A percentile compares a stretch with the other conserved stretches of the same genome.
Evolutionary conservation across 2,888 invertebrate species (phyloP).

Genomic region (Phengaris arion): DNA sequence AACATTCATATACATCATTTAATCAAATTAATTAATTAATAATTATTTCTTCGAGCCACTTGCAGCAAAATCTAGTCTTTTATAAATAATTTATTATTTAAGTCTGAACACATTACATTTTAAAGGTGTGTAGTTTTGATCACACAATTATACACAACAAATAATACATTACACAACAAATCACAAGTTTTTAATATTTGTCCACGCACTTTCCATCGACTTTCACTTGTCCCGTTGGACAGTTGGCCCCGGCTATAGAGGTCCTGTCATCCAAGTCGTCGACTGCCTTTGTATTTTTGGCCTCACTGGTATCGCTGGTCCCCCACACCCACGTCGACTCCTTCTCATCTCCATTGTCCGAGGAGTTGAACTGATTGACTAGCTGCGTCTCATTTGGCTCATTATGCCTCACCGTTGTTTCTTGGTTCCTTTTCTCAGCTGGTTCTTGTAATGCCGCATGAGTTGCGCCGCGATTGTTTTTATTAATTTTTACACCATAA

Average conservation of each 20-base stretch:
- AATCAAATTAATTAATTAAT: not conserved
- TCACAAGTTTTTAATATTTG: constrained; percentile 24
- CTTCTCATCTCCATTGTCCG: not conserved
- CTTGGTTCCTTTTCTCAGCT: not conserved
- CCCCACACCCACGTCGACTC: constrained; percentile 25
- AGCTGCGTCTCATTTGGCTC: not conserved
- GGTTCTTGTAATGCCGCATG: not conserved
- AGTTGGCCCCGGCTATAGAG: constrained; percentile 35
- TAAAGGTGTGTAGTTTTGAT: not conserved
- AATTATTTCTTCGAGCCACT: not conserved
- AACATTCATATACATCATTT: too few species aligned
- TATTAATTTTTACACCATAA: not conserved
- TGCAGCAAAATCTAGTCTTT: not conserved
- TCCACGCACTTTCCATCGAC: constrained; percentile 34
- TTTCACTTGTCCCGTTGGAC: constrained; percentile 35
- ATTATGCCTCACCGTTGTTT: not conserved
- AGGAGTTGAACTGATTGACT: not conserved
- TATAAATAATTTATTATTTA: not conserved
- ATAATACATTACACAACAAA: not conserved
- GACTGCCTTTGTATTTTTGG: not conserved
- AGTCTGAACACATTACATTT: not conserved
- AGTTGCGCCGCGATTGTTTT: not conserved
- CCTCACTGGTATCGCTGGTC: not conserved
- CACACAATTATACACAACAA: not conserved
- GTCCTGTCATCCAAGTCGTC: constrained; percentile 35